Evolutionary conservation across 2,113 vertebrate genomes (phyloP), one percentile per base, ranked within the genome.

Genomic region (Scalopus aquaticus): DNA sequence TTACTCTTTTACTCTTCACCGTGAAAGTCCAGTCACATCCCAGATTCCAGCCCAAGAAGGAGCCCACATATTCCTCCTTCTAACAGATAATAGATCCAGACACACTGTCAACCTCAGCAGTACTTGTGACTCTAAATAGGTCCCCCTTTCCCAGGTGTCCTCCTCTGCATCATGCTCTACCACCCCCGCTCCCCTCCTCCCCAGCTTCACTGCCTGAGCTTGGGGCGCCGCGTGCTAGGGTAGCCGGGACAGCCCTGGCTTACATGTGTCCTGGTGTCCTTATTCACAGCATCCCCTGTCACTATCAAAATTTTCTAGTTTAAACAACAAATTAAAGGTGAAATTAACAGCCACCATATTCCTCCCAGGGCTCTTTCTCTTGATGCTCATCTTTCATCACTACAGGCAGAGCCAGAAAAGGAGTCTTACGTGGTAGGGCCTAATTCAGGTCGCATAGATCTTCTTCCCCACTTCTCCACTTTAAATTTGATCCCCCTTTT

Each of bases 191-290:
- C n/a, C 4, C 1, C 2, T 5, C 51, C 32, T 17, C 69, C 39
- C 69, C 32, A 32, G 35, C 67, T 72, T 28, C 30, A 17, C 26
- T 22, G 28, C n/a, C 56, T 11, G 42, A 44, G 12, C 35, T 44
- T 0, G 85, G n/a, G n/a, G 39, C n/a, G 17, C 9, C 11, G 37
- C 2, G 0, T 69, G 32, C 20, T 30, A 1, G 0, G 46, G 54
- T 22, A 28, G 69, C 56, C 13, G 65, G 37, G 74, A 74, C n/a
- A 73, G 51, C 54, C 17, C 42, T 94, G 35, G 30, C 64, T 93
- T 42, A 84, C 3, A 73, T 0, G 4, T 83, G 51, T 83, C 32
- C 54, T 30, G 30, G 39, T 3, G 42, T 80, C n/a, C 35, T 46
- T 78, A 28, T 30, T 24, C 35, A 64, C 4, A 91, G 35, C 24